A percentile compares a stretch with the other conserved stretches of the same genome.
Evolutionary conservation across 1,140 invertebrate genomes (phyloP).

Genomic region (Ganaspis sp.): DNA sequence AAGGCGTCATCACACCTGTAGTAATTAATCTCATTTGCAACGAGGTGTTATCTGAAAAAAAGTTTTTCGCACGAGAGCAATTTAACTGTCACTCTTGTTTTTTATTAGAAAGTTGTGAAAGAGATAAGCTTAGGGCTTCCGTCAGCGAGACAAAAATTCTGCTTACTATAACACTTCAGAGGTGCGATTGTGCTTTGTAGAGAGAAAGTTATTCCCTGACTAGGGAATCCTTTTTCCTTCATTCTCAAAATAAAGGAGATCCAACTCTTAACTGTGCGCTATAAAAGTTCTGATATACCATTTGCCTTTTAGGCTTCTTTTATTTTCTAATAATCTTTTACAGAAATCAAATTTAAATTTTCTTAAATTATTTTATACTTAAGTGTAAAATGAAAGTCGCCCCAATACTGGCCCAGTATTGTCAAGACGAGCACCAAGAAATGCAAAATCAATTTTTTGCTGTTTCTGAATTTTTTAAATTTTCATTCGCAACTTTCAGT

Average conservation of each 20-base stretch:
- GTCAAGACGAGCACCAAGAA: no score
- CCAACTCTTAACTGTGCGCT: not conserved
- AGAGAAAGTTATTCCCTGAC: constrained; percentile 11
- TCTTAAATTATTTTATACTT: no score
- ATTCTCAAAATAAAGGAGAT: constrained; percentile 3
- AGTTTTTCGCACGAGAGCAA: not conserved
- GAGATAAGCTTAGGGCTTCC: constrained; percentile 14
- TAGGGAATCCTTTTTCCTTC: not conserved
- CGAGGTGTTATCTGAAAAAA: not conserved
- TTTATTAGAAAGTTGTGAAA: constrained; percentile 9
- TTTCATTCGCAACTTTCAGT: no score
- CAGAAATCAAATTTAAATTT: not conserved
- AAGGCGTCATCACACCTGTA: no score
- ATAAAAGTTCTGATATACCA: not conserved
- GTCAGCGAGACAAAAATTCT: constrained; percentile 14
- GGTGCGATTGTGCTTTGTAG: not conserved
- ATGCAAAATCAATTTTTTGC: no score
- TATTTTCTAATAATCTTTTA: not conserved
- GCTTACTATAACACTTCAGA: constrained; percentile 12
- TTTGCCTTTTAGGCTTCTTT: not conserved
- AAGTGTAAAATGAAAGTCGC: no score
- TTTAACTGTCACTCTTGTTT: not conserved
- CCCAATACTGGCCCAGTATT: no score
- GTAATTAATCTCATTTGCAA: not conserved
- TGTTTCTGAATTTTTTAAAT: no score